A percentile compares a stretch with the other conserved stretches of the same genome.
phyloP scores from a whole-genome alignment of 1,140 invertebrate species.

The Drosophila fuyamai region DNA sequence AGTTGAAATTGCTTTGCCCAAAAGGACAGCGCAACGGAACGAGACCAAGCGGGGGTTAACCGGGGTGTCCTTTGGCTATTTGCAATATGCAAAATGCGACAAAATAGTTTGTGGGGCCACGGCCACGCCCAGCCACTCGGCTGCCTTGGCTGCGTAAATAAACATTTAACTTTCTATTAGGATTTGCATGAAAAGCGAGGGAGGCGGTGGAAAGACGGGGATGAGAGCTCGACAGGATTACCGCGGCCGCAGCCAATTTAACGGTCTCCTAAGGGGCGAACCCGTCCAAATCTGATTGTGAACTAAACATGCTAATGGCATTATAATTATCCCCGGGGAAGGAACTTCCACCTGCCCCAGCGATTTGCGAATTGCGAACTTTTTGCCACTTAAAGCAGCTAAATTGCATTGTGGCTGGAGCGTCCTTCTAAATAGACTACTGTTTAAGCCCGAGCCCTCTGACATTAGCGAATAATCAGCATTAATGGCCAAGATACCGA shows the following conservation, averaged over 20 bases:
- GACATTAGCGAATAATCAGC: constrained; percentile 79
- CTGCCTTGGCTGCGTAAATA: constrained; percentile 64
- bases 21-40: constrained; percentile 1
- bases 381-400: constrained; percentile 71
- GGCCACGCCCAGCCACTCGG: constrained; percentile 65
- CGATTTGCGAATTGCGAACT: constrained; percentile 73
- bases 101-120: constrained; percentile 59
- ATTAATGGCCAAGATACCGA: constrained; percentile 69
- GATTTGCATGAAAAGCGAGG: constrained; percentile 59
- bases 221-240: constrained; percentile 48
- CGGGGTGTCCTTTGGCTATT: constrained; percentile 59
- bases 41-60: constrained; percentile 14
- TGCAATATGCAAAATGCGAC: constrained; percentile 79
- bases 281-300: constrained; percentile 71
- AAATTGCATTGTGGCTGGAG: constrained; percentile 72
- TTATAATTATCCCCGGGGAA: constrained; percentile 75
- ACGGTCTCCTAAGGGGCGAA: constrained; percentile 17
- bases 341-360: constrained; percentile 41
- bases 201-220: constrained; percentile 1
- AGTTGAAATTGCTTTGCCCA: constrained; percentile 57
- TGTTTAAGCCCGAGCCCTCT: constrained; percentile 27
- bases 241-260: constrained; percentile 62
- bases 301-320: constrained; percentile 81
- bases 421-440: constrained; percentile 11
- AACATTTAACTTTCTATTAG: constrained; percentile 80